Conservation (phyloP, 2,113 vertebrate genomes). For the Polypterus bichir region DNA sequence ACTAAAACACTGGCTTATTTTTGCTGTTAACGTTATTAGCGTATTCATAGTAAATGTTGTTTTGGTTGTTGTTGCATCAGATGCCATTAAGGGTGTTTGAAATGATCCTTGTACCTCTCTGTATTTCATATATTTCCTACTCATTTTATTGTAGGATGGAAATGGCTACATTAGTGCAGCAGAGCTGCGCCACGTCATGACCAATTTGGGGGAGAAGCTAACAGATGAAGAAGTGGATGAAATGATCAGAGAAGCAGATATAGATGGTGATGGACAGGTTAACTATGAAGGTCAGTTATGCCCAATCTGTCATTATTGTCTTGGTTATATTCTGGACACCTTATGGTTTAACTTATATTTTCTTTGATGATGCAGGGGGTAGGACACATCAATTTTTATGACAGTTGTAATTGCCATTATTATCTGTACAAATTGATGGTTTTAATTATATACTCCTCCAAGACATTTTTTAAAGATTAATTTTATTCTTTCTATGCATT, state of each 20-base stretch:
- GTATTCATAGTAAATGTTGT: too few species aligned
- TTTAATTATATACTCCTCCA: neutral
- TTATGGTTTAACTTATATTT: neutral
- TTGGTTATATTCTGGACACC: neutral
- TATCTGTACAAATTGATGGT: neutral
- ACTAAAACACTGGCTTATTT: too few species aligned
- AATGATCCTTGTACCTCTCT: too few species aligned
- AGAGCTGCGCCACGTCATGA: constrained; percentile 32
- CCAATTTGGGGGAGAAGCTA: constrained; percentile 39
- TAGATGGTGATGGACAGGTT: constrained; percentile 37
- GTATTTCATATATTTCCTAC: too few species aligned
- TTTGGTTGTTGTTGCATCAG: too few species aligned
- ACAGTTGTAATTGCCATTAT: too few species aligned
- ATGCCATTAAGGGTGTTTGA: too few species aligned
- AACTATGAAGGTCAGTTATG: constrained; percentile 35
- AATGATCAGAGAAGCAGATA: constrained; percentile 41
- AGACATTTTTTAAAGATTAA: neutral
- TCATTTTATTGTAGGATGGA: constrained; percentile 19
- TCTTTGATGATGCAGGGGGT: too few species aligned
- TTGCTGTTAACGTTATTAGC: too few species aligned
- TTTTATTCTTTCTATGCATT: neutral
- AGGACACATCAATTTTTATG: too few species aligned
- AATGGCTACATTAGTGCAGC: constrained; percentile 20
- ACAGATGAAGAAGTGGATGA: constrained; percentile 41
- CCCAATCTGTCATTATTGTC: neutral